Evolutionary conservation across 2,113 vertebrate genomes (phyloP).

Genomic region (Aspidoscelis tigris): DNA sequence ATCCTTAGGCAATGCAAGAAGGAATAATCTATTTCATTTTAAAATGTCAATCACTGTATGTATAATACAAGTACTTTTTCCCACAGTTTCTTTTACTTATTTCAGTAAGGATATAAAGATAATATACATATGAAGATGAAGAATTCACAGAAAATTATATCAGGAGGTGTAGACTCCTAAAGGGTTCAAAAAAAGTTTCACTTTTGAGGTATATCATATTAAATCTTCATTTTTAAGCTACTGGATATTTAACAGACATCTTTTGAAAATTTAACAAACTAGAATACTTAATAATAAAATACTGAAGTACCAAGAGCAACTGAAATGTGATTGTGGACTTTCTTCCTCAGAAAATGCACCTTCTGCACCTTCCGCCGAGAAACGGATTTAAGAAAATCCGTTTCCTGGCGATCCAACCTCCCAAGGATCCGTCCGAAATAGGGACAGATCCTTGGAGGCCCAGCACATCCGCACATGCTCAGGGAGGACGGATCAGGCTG

Average conservation of each 20-base stretch:
- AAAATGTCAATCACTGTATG: not conserved
- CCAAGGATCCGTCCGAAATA: no score
- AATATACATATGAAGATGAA: not conserved
- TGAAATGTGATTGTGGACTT: not conserved
- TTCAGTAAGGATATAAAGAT: not conserved
- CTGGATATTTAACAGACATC: no score
- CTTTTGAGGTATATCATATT: no score
- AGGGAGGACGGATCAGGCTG: no score
- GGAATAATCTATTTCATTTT: not conserved
- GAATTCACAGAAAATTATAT: not conserved
- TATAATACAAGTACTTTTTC: not conserved
- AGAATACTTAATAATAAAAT: not conserved
- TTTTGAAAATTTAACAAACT: no score
- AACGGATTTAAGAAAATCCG: no score
- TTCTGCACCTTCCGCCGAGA: no score
- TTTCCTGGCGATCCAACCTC: no score
- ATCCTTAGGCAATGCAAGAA: not conserved
- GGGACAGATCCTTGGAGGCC: no score
- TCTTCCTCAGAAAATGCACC: not conserved
- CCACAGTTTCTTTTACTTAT: not conserved
- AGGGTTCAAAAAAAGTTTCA: not conserved
- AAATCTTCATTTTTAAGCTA: no score
- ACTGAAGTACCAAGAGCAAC: not conserved
- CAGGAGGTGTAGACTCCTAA: not conserved
- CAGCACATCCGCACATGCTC: no score